Conservation (phyloP, 2,113 vertebrate species). For the Melanocharis versteri region DNA sequence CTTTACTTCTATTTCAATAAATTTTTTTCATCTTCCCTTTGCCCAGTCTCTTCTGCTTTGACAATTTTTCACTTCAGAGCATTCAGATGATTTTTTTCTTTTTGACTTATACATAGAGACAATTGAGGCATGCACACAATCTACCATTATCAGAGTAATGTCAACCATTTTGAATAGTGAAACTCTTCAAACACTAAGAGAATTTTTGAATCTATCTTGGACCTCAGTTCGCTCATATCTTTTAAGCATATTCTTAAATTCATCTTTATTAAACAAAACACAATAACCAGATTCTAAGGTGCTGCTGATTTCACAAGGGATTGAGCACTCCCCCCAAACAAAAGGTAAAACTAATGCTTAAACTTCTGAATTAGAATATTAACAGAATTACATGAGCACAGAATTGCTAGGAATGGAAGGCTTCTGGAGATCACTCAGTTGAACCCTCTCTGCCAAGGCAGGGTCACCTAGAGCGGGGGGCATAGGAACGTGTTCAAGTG, state of each 20-base stretch:
- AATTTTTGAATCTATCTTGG: background rate
- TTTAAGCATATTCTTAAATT: background rate
- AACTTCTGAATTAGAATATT: background rate
- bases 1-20: background rate
- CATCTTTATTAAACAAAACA: background rate
- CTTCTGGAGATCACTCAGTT: background rate
- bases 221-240: background rate
- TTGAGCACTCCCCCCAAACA: accelerated
- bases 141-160: background rate
- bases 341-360: background rate
- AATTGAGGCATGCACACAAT: background rate
- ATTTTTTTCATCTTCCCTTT: background rate
- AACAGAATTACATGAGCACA: background rate
- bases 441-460: background rate
- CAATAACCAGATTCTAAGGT: background rate
- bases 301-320: background rate
- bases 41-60: background rate
- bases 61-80: background rate
- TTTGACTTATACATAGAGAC: background rate
- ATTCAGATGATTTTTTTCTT: background rate
- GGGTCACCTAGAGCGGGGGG: background rate
- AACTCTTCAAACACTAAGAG: background rate
- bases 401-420: background rate
- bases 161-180: background rate
- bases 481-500: background rate